phyloP scores from a whole-genome alignment of 2,113 vertebrate species.

The Eurystomus gularis region DNA sequence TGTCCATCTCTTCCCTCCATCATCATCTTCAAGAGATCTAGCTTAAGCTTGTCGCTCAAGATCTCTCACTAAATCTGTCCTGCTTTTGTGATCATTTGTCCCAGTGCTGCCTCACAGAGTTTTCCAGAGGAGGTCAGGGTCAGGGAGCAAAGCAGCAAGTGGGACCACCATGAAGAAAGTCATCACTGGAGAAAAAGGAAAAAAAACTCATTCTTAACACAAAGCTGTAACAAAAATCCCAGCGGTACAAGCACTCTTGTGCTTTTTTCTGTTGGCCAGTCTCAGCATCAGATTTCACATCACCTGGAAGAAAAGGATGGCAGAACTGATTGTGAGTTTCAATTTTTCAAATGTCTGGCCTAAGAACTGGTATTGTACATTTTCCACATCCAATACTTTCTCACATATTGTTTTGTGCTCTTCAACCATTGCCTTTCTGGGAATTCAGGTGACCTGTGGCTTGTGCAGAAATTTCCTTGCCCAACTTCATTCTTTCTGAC shows the following conservation, averaged over 20 bases:
- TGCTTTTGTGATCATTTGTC: neutral
- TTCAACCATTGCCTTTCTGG: neutral
- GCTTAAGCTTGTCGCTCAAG: neutral
- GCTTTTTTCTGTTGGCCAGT: neutral
- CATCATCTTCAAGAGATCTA: neutral
- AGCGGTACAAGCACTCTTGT: neutral
- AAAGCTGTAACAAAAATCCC: neutral
- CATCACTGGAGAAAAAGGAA: neutral
- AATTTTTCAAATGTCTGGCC: neutral
- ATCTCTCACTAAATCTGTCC: neutral
- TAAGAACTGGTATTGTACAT: neutral
- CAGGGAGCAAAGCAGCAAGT: neutral
- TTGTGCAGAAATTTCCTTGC: conserved; percentile 17
- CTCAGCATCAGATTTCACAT: neutral
- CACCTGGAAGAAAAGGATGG: neutral
- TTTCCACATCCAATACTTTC: neutral
- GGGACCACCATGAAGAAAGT: neutral
- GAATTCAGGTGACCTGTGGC: conserved; percentile 40
- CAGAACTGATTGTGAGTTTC: neutral
- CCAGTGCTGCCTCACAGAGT: neutral
- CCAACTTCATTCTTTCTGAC: conserved; percentile 17
- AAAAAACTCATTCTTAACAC: neutral
- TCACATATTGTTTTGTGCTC: neutral
- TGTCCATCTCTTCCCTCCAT: neutral
- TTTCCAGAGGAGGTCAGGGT: neutral